Base-by-base conservation (phyloP, 2,113 vertebrate species). In the Microcebus tavaratra region DNA sequence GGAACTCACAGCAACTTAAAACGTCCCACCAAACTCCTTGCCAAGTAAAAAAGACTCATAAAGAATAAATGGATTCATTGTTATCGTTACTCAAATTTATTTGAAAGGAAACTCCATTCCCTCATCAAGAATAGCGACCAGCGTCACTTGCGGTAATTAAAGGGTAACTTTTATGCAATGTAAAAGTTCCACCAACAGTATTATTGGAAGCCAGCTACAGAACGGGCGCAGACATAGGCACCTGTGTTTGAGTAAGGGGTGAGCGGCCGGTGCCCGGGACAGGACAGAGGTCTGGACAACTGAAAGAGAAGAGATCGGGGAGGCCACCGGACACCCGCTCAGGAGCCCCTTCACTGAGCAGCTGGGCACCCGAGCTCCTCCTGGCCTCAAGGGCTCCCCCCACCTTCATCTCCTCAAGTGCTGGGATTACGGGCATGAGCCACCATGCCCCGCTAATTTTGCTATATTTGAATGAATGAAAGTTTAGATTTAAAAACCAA, bases 221-320 rank as follows among this genome's bases (percentile, higher is more conserved):
- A 42, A 11, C 4, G 53, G 67, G 36, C 25, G 4, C 36, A 15
- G 29, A 29, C 21, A 12, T 9, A 23, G 36, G 50, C 48, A 11
- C 48, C 48, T 31, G 48, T 6, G 0, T 21, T 34, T 34, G 61
- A 6, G 3, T 42, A 36, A 48, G 27, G 45, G n/a, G 86, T 3
- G 14, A 6, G 73, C 8, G 4, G 6, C 0, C 0, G 29, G 31
- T 15, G 3, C 5, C 31, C 1, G 17, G 67, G 27, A 23, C 5
- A 11, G 57, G 61, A 11, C 10, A 4, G 45, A 63, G 29, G 45
- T 5, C 45, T 11, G 20, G 82, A 75, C 82, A 87, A 39, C 59
- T 25, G 65, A 13, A 57, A 29, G 85, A 75, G 17, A 50, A 20
- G 50, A 15, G 36, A 8, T 12, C 4, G 2, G 27, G n/a, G 13